phyloP scores from a whole-genome alignment of 1,140 invertebrate genomes.

The Cardiocondyla obscurior region DNA sequence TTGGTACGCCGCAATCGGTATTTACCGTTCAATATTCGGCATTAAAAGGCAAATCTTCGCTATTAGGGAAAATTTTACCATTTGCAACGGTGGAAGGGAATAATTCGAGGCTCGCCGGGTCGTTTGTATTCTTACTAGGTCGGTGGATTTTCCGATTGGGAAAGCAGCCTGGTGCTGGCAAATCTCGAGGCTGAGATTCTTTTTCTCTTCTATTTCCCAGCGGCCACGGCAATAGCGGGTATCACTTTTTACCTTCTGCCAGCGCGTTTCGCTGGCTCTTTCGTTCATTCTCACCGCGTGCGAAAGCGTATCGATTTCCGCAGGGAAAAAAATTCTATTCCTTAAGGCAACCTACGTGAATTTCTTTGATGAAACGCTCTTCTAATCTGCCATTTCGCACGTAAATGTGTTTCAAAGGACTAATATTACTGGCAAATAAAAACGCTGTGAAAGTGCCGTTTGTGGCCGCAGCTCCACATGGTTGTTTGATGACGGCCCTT shows the following conservation, averaged over 20 bases:
- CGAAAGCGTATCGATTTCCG: conserved; percentile 3
- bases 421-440: no score
- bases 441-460: neutral
- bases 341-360: conserved; percentile 15
- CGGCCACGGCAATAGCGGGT: neutral
- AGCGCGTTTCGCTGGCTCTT: neutral
- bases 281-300: conserved; percentile 8
- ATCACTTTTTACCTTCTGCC: neutral
- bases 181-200: conserved; percentile 12
- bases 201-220: conserved; percentile 26
- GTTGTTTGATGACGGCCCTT: neutral
- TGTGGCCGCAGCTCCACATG: neutral
- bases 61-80: no score
- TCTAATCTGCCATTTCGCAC: neutral
- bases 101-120: neutral
- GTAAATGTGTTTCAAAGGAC: neutral
- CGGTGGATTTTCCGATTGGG: neutral
- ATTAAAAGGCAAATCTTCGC: no score
- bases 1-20: neutral
- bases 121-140: neutral
- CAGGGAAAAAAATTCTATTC: neutral
- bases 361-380: conserved; percentile 23
- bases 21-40: neutral
- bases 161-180: neutral
- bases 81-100: neutral